Base-by-base conservation (phyloP, 2,888 invertebrate species). In the Abrostola triplasia region DNA sequence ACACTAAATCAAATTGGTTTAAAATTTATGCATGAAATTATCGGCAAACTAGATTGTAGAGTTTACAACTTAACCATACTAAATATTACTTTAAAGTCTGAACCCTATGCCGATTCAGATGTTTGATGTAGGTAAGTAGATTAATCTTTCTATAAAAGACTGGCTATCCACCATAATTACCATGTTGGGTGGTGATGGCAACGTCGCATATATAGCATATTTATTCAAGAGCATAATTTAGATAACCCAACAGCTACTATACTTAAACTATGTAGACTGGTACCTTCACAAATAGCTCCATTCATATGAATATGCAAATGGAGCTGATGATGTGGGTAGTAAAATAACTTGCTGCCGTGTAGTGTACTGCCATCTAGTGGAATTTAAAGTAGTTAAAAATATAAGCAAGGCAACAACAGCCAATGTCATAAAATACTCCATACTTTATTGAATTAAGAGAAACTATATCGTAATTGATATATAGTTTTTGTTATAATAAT, bases 301-400 rank as follows among this genome's bases (percentile, higher is more conserved):
- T 44, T 52, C 48, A 36, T 66, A 66, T 44, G 49, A 54, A 50
- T 72, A 64, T 67, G 64, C 48, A 72, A 79, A 36, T 55, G n/a
- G 24, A 24, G 59, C 59, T 68, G 49, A 57, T 52, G 48, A 73
- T 76, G 74, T 77, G 76, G 76, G 76, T 76, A 76, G 77, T 64
- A 68, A 11, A 48, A 53, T 36, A 49, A 1, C 7, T 38, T 42
- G 59, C 35, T 4, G 24, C 36, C 35, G 37, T 11, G 13, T 12
- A 24, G n/a, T 0, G 11, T 9, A 58, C 7, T 52, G 78, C 62
- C 80, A 80, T 73, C 76, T 80, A 59, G 58, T 50, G 13, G 7
- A 42, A 35, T 4, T 6, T 37, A 24, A 5, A 7, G 12, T 42
- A 10, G 57, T 38, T 66, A 66, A 4, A 48, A 59, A 47, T 40